These are phyloP conservation scores for Lepidurus apus DNA, from an alignment of 1,140 invertebrate species.

Conservation along the genomic window DNA sequence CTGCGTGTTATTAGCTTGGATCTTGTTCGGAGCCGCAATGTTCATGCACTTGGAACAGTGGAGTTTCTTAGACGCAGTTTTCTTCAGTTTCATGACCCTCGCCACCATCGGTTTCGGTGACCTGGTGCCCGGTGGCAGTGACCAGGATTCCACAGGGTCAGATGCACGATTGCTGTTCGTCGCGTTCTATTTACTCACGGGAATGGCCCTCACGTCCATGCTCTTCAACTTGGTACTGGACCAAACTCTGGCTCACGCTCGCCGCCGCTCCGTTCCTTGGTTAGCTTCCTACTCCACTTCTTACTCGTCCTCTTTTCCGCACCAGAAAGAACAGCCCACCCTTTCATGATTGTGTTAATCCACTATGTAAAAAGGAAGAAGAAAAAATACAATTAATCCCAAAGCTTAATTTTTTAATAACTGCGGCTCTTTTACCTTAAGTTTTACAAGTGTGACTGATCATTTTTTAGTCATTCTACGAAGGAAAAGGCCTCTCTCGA, in stretches of 20 bases:
- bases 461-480: too few relatives aligned
- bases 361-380: not conserved
- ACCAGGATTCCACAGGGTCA: slow-evolving; percentile 53
- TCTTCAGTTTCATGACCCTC: slow-evolving; percentile 89
- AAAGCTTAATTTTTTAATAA: not conserved
- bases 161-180: slow-evolving; percentile 68
- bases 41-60: slow-evolving; percentile 72
- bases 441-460: too few relatives aligned
- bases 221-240: slow-evolving; percentile 87
- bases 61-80: slow-evolving; percentile 83
- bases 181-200: slow-evolving; percentile 78
- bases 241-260: slow-evolving; percentile 58
- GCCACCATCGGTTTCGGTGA: slow-evolving; percentile 71
- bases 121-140: slow-evolving; percentile 64
- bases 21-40: slow-evolving; percentile 54
- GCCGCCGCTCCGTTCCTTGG: not conserved
- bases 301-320: not conserved
- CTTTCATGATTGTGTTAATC: not conserved
- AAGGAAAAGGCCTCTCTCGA: too few relatives aligned
- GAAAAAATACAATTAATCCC: not conserved
- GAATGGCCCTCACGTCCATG: slow-evolving; percentile 84
- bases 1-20: not conserved
- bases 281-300: not conserved
- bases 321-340: not conserved
- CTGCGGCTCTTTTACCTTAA: too few relatives aligned